Evolutionary conservation across 2,888 invertebrate species (phyloP), one percentile per base, ranked within the genome.

Genomic region (Spisula solida): DNA sequence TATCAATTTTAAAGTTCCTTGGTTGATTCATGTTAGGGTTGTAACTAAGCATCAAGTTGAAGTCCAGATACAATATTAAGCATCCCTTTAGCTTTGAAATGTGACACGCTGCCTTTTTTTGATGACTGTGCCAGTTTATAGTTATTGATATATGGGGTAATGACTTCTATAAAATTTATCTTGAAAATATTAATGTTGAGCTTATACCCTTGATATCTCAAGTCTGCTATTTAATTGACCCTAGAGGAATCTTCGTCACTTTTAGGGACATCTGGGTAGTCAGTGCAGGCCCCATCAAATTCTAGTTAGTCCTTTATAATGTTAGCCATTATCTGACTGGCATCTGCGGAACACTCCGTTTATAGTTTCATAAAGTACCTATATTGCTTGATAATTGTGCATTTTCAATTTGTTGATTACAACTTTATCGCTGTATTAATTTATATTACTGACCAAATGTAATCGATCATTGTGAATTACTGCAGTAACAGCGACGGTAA

Each of bases 151-250:
- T 66, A 25, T 66, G 12, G 10, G 25, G 25, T 66, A n/a, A 66
- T 66, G n/a, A 56, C 56, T 66, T 66, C 60, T 10, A 66, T 66
- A 66, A 66, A 66, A 66, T 66, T 66, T 66, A 66, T 66, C 60
- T 66, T 66, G 25, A 66, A 66, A 66, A 66, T 66, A 25, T 25
- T 66, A 66, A 25, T 66, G 25, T 66, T 25, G n/a, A 2, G n/a
- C 60, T 66, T 25, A 66, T 66, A 66, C 60, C 60, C 60, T 66
- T 66, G 60, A n/a, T 12, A 66, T 25, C 60, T 25, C 25, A 66
- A 41, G n/a, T 66, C 60, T n/a, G 60, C 25, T 66, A 66, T 66
- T 66, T 66, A 25, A 66, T 66, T 66, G 60, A 66, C 60, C 60
- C 60, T 66, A 25, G 60, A 66, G 60, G 60, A 25, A 66, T 20